Conservation (phyloP, 2,888 invertebrate species). For the Pasiphila rectangulata region DNA sequence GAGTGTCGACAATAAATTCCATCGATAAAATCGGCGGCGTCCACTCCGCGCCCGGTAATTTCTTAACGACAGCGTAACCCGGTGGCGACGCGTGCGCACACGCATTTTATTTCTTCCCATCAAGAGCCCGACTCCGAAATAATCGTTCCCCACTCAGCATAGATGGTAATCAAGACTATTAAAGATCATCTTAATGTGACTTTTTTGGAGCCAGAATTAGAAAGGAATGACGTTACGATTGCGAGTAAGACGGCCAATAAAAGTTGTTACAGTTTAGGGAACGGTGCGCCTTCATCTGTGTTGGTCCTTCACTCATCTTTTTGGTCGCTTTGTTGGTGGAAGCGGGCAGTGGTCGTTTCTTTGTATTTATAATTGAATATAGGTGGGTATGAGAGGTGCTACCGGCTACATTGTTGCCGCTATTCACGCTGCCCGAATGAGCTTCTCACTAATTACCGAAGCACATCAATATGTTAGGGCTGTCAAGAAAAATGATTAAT, state of each 20-base stretch:
- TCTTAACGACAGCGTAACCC: constrained; percentile 80
- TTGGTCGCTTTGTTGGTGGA: constrained; percentile 38
- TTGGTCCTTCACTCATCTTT: constrained; percentile 27
- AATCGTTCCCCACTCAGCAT: constrained; percentile 78
- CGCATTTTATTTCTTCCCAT: constrained; percentile 75
- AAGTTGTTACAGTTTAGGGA: constrained; percentile 32
- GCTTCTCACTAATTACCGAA: constrained; percentile 68
- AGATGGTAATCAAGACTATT: constrained; percentile 80
- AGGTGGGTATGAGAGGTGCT: constrained; percentile 48
- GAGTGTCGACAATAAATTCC: constrained; percentile 78
- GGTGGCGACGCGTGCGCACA: constrained; percentile 78
- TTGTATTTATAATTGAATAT: constrained; percentile 69
- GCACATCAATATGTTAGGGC: constrained; percentile 48
- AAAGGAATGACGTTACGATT: constrained; percentile 46
- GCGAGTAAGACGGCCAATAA: constrained; percentile 38
- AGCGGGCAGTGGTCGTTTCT: constrained; percentile 41
- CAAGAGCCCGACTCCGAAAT: constrained; percentile 73
- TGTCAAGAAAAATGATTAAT: constrained; percentile 31
- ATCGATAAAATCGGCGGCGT: constrained; percentile 79
- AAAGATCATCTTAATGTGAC: constrained; percentile 73
- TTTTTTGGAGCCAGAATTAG: constrained; percentile 65
- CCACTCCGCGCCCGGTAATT: constrained; percentile 73
- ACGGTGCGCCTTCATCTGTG: constrained; percentile 25
- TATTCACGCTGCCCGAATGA: constrained; percentile 64
- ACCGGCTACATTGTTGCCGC: constrained; percentile 65